Percentiles rank a stretch among this genome's conserved stretches.
These are phyloP conservation scores for Digitonthophagus gazella DNA, from an alignment of 2,888 invertebrate genomes.

Conservation along the genomic window DNA sequence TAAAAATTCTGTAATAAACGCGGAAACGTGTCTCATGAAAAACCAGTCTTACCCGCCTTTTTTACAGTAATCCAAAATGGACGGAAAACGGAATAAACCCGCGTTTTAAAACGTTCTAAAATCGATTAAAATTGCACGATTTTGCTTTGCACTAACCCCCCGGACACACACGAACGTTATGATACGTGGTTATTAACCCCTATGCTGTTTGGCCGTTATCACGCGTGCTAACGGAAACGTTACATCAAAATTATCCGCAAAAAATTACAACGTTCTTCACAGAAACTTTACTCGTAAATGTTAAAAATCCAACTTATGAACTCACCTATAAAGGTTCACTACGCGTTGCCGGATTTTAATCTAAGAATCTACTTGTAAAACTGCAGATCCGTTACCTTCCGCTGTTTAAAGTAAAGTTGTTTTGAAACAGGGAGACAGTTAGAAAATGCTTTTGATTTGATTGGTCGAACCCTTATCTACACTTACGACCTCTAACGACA, in stretches of 20 bases:
- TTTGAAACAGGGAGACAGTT: constrained; percentile 42
- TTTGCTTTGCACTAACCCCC: not conserved
- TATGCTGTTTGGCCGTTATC: not conserved
- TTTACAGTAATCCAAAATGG: not conserved
- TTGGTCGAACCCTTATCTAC: constrained; percentile 35
- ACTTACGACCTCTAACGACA: constrained; percentile 20
- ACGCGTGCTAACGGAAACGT: not conserved
- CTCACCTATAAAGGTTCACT: constrained; percentile 9
- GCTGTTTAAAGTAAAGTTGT: constrained; percentile 36
- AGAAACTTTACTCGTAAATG: not conserved
- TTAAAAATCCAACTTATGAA: not conserved
- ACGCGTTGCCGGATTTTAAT: not conserved
- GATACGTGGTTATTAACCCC: not conserved
- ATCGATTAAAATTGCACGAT: not conserved
- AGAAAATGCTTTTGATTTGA: constrained; percentile 33
- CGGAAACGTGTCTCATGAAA: not conserved
- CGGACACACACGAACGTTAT: not conserved
- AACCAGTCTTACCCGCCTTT: not conserved
- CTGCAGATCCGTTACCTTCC: not conserved
- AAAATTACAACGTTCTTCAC: not conserved
- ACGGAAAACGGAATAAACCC: not conserved
- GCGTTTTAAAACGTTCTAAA: not conserved
- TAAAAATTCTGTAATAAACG: not conserved
- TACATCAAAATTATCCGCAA: not conserved
- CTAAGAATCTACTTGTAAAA: not conserved